Evolutionary conservation across 35 echinoderm and acorn worm genomes (phyloP), one percentile per base, ranked within the genome.

Genomic region (Diadema setosum): DNA sequence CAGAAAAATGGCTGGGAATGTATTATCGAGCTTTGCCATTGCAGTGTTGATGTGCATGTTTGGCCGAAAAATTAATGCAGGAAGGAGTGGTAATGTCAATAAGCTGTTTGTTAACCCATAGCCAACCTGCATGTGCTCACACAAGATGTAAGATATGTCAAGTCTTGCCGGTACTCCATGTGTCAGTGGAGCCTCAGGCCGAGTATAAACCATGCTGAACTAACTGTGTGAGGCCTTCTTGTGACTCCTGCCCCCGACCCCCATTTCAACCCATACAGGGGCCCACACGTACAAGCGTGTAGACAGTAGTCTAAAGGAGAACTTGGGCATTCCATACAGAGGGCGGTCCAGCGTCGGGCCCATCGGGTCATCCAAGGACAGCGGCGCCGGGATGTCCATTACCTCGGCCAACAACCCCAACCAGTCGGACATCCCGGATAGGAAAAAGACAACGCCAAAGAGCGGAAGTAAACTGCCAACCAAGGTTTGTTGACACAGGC

Each of bases 281-380:
- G 73, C 83, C n/a, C 90, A 91, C 69, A 86, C 90, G 2, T 91
- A 91, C 36, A 91, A 91, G 64, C 82, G 90, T 29, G 80, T 86
- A n/a, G 90, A 91, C 67, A 86, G 84, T 61, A 83, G 90, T 75
- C 39, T 91, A 29, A 91, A 91, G 61, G 90, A 91, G 50, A 91
- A 85, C 70, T 86, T 91, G 23, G 89, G 31, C 30, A 91, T 80
- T 69, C 49, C 90, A 56, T 46, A 45, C 11, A 58, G 56, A 58
- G 82, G 90, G 21, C 59, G 90, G 43, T 64, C 82, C 7, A 85
- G 90, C 27, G 44, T 55, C n/a, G 90, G 90, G 9, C 46, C 82
- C 70, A 85, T 86, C 65, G 82, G 90, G 42, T 46, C 86, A 12
- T 37, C 36, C 29, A 48, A 57, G n/a, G 70, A 32, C 46, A 39